A percentile compares a stretch with the other conserved stretches of the same genome.
phyloP scores from a whole-genome alignment of 2,113 vertebrate species.

The Anhinga anhinga region DNA sequence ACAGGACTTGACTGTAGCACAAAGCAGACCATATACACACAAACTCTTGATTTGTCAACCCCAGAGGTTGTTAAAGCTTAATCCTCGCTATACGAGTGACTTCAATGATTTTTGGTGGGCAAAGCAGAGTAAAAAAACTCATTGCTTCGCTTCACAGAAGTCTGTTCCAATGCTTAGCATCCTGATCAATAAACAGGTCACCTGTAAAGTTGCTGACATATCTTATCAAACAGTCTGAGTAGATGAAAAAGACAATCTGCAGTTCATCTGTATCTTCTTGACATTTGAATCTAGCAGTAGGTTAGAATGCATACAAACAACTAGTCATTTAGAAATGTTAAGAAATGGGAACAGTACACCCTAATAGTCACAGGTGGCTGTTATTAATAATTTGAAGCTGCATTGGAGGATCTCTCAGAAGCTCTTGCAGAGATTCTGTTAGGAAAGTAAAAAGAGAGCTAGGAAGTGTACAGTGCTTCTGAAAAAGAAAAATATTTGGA shows the following conservation, averaged over 20 bases:
- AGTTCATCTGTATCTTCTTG: background rate
- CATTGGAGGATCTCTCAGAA: background rate
- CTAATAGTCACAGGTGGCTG: background rate
- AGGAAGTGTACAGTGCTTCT: background rate
- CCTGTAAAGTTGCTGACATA: background rate
- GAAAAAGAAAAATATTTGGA: background rate
- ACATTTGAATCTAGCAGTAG: background rate
- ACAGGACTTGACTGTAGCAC: background rate
- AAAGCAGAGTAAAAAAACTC: background rate
- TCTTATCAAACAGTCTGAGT: background rate
- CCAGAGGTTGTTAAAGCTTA: background rate
- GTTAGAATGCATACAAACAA: background rate
- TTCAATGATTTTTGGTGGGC: background rate
- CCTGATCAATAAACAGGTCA: conserved; percentile 10
- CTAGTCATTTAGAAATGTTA: background rate
- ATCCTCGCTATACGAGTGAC: background rate
- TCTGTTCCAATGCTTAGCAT: background rate
- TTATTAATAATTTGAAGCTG: background rate
- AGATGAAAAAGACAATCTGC: background rate
- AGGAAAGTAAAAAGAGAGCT: background rate
- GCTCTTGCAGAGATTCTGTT: background rate
- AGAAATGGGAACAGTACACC: background rate
- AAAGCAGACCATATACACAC: background rate
- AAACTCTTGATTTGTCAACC: background rate
- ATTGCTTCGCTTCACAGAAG: background rate